Base-by-base conservation (phyloP, 2,113 vertebrate species). In the Menura novaehollandiae region DNA sequence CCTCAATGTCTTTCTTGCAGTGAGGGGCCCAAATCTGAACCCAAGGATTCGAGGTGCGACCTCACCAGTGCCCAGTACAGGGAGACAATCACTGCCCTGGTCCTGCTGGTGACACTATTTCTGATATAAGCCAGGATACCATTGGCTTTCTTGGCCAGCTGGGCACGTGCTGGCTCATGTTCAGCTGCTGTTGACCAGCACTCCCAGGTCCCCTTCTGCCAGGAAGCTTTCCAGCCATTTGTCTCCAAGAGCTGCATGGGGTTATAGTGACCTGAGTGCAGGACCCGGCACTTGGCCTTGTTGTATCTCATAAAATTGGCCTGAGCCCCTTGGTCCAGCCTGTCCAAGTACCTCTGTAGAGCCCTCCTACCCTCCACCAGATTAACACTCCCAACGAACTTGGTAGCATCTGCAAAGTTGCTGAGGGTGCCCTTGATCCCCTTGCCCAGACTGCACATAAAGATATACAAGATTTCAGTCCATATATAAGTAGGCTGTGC, bases 1-100 rank as follows among this genome's bases (percentile, higher is more conserved):
- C 19, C 39, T 62, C 28, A 53, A 3, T 28, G 55, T n/a, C 19
- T 2, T 37, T 77, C 9, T 12, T 23, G 19, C 5, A 46, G 2
- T 62, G 56, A 55, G 6, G 3, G 3, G 3, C 10, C 47, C 30
- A 30, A 21, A 78, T 18, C 3, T 39, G 19, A 8, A 21, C 23
- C 7, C 6, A 47, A 47, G 19, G 0, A 14, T 5, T 47, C 0
- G 0, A 62, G 39, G 9, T 23, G 10, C 2, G 4, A 23, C n/a
- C 6, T 63, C 47, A 55, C 0, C 28, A 30, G 12, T 30, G 56
- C 15, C 0, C 0, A 39, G 15, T 28, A 39, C 39, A 62, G 41
- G 10, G 44, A 1, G 5, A 20, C 23, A 53, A 9, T n/a, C n/a
- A 4, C 64, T 53, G 19, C 22, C 55, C 55, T 39, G 19, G 2